Conservation (phyloP, 2,113 vertebrate genomes). For the Vidua chalybeata region DNA sequence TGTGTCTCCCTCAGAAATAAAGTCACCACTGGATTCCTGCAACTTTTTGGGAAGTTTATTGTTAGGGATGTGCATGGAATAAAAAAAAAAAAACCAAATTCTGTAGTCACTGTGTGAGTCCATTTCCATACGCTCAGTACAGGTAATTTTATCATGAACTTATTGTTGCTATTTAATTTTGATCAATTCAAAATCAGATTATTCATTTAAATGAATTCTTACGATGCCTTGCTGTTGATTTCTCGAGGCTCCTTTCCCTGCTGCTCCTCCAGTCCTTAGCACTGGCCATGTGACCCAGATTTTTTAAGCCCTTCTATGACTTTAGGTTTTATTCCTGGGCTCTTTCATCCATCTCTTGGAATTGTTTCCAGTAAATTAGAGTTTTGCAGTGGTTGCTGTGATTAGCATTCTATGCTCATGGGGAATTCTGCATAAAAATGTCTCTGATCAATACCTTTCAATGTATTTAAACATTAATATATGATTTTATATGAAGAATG, state of each 20-base stretch:
- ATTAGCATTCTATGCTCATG: constrained; percentile 11
- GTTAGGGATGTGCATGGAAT: neutral
- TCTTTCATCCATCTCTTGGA: constrained; percentile 49
- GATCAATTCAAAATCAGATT: neutral
- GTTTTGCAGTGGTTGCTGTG: constrained; percentile 23
- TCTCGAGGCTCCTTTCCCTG: constrained; percentile 4
- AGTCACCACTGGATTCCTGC: neutral
- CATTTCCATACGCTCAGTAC: accelerated
- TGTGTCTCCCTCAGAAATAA: neutral
- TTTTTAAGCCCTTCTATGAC: constrained; percentile 57
- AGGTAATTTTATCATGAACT: neutral
- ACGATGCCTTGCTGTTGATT: neutral
- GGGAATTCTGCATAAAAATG: constrained; percentile 12
- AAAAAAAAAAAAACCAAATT: neutral
- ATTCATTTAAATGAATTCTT: neutral
- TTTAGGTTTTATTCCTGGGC: constrained; percentile 65
- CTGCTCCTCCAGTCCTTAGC: constrained; percentile 18
- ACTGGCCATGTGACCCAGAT: constrained; percentile 64
- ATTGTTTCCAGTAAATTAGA: constrained; percentile 40
- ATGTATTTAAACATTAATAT: neutral
- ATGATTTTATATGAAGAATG: neutral
- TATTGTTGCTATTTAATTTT: neutral
- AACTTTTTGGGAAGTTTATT: neutral
- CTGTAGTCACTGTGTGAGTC: neutral
- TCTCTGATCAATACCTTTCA: constrained; percentile 24